Base-by-base conservation (phyloP, 2,888 invertebrate genomes). In the Eupeodes luniger region DNA sequence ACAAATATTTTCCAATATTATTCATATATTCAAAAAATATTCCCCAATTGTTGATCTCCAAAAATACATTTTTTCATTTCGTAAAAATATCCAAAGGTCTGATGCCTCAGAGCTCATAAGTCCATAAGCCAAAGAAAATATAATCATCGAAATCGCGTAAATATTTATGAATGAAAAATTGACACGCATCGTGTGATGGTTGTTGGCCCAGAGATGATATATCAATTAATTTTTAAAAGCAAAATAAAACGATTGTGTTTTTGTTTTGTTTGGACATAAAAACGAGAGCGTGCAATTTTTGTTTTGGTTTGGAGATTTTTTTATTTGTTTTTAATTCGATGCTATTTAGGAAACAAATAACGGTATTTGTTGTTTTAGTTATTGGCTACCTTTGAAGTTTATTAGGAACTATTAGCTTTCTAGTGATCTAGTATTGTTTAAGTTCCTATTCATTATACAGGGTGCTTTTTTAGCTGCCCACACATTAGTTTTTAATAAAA, bases 121-220 rank as follows among this genome's bases (percentile, higher is more conserved):
- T 19, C 64, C 57, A 11, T 5, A 36, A 61, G 36, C 47, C 64
- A 47, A 64, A 14, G 1, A 19, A 64, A 64, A 64, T 47, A 64
- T 47, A 47, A 47, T 7, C 47, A 66, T 66, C 49, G 5, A 47
- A 27, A 49, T 49, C 9, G 49, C 49, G 66, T 66, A 66, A 49
- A 66, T 66, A 66, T 66, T 66, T 66, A 66, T 34, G 49, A 66
- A 49, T 66, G 27, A 14, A 66, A 47, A 49, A 66, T 66, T 66
- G 49, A 66, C 49, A 66, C 66, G 66, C 66, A 34, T 27, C 19
- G 47, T 47, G 66, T 47, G 66, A 47, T 66, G 27, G 19, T 16
- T 66, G 66, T 66, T 66, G 12, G 14, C 49, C 14, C 9, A 1
- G 27, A 1, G 27, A 40, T 40, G 27, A 66, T 64, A 44, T 19